Evolutionary conservation across 30 jellyfish, hydroid and myxozoan genomes (phyloP).

Genomic region (Haliclystus octoradiatus): DNA sequence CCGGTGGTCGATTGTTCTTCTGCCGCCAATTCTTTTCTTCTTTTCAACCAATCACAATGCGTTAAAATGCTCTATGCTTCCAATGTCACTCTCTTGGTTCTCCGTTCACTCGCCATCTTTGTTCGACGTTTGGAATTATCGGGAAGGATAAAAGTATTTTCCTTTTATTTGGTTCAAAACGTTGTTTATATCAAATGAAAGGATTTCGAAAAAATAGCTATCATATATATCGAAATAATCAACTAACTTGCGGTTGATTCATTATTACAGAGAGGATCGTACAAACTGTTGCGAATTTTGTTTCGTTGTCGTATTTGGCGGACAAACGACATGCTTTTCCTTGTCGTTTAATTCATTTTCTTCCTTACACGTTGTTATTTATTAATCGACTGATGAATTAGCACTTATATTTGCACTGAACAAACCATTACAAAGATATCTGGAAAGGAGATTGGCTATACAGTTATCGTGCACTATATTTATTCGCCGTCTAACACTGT

Average conservation of each 20-base stretch:
- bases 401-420: too few relatives aligned
- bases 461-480: too few relatives aligned
- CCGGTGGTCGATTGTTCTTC: slow-evolving; percentile 1
- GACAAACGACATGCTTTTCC: too few relatives aligned
- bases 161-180: neutral
- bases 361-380: too few relatives aligned
- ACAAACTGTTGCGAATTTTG: neutral
- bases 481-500: too few relatives aligned
- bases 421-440: too few relatives aligned
- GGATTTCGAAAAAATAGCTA: neutral
- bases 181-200: neutral
- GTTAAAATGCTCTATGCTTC: neutral
- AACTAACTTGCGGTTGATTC: neutral
- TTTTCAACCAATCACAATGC: neutral
- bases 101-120: neutral
- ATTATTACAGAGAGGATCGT: neutral
- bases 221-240: neutral
- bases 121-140: slow-evolving; percentile 2
- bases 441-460: too few relatives aligned
- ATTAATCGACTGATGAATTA: too few relatives aligned
- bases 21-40: neutral
- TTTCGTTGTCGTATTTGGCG: too few relatives aligned
- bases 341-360: too few relatives aligned
- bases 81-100: neutral
- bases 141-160: neutral